Percentiles rank a stretch among this genome's conserved stretches.
Conservation (phyloP, 2,888 invertebrate species). For the Archips xylosteana region DNA sequence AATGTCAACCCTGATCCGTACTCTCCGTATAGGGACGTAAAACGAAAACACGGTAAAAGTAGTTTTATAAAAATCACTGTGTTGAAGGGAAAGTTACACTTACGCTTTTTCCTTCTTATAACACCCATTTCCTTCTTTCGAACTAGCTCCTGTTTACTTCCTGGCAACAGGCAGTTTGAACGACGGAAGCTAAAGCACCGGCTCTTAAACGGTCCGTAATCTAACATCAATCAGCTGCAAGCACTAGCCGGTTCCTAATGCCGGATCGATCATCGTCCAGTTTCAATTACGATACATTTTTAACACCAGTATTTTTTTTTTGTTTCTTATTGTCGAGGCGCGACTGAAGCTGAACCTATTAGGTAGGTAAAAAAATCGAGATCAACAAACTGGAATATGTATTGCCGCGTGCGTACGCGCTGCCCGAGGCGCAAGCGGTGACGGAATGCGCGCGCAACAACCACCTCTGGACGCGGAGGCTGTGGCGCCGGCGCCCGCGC, state of each 20-base stretch:
- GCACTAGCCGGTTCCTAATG: constrained; percentile 67
- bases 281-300: constrained; percentile 49
- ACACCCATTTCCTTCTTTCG: constrained; percentile 76
- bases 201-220: constrained; percentile 59
- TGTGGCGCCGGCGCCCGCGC: constrained; percentile 69
- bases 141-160: constrained; percentile 63
- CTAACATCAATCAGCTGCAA: constrained; percentile 68
- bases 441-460: constrained; percentile 78
- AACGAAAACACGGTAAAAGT: neutral
- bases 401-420: constrained; percentile 70
- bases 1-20: neutral
- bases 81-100: constrained; percentile 67
- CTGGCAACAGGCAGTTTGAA: constrained; percentile 54
- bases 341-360: neutral
- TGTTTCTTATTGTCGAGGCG: neutral
- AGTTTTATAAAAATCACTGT: neutral
- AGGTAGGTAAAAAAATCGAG: constrained; percentile 26
- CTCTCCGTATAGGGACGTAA: neutral
- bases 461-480: constrained; percentile 75
- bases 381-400: constrained; percentile 41
- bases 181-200: constrained; percentile 58
- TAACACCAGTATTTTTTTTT: neutral
- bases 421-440: constrained; percentile 75
- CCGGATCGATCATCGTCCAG: constrained; percentile 75
- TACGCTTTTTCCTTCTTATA: constrained; percentile 81